Evolutionary conservation across 2,113 vertebrate genomes (phyloP).

Genomic region (Blennius ocellaris): DNA sequence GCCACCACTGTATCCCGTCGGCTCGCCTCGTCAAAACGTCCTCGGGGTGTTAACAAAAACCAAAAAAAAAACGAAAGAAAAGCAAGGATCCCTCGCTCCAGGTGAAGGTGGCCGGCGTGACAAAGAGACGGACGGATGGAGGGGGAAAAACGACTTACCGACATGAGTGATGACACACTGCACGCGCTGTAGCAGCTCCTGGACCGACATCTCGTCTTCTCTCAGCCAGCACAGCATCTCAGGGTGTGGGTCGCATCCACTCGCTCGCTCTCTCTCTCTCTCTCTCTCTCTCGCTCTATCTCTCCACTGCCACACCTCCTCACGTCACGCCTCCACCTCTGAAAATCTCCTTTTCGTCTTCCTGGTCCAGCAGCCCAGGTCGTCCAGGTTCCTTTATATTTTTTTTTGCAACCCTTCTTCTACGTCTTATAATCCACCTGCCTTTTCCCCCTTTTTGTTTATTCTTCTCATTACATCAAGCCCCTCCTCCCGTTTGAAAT

Average conservation of each 20-base stretch:
- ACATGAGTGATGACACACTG: constrained; percentile 93
- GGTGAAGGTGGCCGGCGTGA: not conserved
- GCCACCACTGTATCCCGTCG: too few species aligned
- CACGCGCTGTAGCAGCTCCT: constrained; percentile 91
- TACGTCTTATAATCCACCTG: not conserved
- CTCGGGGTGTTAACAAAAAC: too few species aligned
- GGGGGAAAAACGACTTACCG: constrained; percentile 82
- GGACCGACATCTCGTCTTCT: constrained; percentile 94
- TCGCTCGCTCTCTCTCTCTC: constrained; percentile 25
- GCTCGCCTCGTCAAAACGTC: too few species aligned
- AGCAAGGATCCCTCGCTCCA: not conserved
- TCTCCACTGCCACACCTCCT: constrained; percentile 61
- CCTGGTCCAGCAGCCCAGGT: not conserved
- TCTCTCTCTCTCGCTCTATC: constrained; percentile 1
- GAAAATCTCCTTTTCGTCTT: not conserved
- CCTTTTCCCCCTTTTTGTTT: not conserved
- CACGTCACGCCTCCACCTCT: constrained; percentile 17
- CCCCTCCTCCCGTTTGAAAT: not conserved
- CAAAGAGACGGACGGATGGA: not conserved
- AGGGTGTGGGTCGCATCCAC: constrained; percentile 73
- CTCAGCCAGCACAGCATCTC: constrained; percentile 93
- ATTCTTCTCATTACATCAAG: not conserved
- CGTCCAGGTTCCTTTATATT: constrained; percentile 11
- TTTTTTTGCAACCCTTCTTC: not conserved
- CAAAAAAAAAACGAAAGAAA: too few species aligned